A percentile compares a stretch with the other conserved stretches of the same genome.
These are phyloP conservation scores for Anorthoa munda DNA, from an alignment of 2,888 invertebrate species.

Conservation along the genomic window DNA sequence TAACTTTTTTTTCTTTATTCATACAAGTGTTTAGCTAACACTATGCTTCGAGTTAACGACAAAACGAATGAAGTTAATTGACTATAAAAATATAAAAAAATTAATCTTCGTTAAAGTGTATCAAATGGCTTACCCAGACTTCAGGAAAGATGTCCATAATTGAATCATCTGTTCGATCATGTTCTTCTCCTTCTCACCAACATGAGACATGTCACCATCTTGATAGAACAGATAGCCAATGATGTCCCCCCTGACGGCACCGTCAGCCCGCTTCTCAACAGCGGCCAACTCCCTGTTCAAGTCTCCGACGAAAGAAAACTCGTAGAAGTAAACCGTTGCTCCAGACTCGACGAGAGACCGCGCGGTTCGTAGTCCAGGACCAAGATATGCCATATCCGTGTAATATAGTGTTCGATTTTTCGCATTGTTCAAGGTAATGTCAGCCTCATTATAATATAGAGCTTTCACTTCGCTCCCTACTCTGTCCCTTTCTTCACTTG, in stretches of 20 bases:
- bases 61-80: too few relatives aligned
- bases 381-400: constrained; percentile 80
- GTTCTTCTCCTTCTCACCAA: constrained; percentile 64
- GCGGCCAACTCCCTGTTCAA: constrained; percentile 85
- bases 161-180: constrained; percentile 73
- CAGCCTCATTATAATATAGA: constrained; percentile 77
- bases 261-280: constrained; percentile 78
- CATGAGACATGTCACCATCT: constrained; percentile 60
- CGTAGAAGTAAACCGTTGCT: constrained; percentile 89
- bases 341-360: constrained; percentile 75
- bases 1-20: too few relatives aligned
- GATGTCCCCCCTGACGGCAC: constrained; percentile 90
- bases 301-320: constrained; percentile 89
- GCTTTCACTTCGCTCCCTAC: constrained; percentile 70
- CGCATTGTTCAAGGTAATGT: constrained; percentile 68
- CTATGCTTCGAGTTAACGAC: too few relatives aligned
- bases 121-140: constrained; percentile 84
- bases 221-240: constrained; percentile 88
- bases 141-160: constrained; percentile 87
- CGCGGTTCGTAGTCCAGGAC: constrained; percentile 78
- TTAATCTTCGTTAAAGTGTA: neutral
- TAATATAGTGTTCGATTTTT: constrained; percentile 74
- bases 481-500: constrained; percentile 59
- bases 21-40: too few relatives aligned
- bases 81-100: too few relatives aligned